Conservation (phyloP, 53 echinoderm and acorn worm species). For the Luidia sarsii region DNA sequence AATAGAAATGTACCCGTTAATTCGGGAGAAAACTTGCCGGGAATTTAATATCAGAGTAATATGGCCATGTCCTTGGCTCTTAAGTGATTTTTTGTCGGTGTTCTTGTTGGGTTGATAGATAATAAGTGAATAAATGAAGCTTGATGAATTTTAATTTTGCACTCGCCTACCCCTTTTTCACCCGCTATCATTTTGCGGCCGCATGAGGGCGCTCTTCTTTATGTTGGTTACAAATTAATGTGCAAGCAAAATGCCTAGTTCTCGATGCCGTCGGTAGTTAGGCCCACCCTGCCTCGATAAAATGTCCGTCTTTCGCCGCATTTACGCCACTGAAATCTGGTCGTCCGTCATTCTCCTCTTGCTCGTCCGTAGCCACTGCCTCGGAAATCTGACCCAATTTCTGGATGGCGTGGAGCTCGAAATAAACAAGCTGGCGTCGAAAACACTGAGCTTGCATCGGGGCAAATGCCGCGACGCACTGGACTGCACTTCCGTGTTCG, state of each 20-base stretch:
- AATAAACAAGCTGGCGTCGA: slow-evolving; percentile 18
- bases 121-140: too few species aligned
- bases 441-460: slow-evolving; percentile 16
- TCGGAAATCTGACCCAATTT: slow-evolving; percentile 23
- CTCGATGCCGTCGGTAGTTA: neutral
- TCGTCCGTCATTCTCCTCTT: neutral
- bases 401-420: slow-evolving; percentile 29
- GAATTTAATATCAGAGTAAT: too few species aligned
- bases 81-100: too few species aligned
- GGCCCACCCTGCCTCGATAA: neutral
- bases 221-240: neutral
- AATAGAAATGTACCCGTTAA: too few species aligned
- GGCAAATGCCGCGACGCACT: neutral
- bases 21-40: too few species aligned
- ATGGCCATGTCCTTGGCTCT: too few species aligned
- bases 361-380: neutral
- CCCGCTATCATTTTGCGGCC: neutral
- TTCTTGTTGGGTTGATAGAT: too few species aligned
- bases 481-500: slow-evolving; percentile 49
- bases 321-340: neutral
- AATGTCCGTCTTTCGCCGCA: neutral
- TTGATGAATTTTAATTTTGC: too few species aligned
- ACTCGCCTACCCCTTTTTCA: too few species aligned
- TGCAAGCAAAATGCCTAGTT: neutral
- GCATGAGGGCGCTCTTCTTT: slow-evolving; percentile 4